Base-by-base conservation (phyloP, 2,888 invertebrate genomes). In the Auanema freiburgensis region DNA sequence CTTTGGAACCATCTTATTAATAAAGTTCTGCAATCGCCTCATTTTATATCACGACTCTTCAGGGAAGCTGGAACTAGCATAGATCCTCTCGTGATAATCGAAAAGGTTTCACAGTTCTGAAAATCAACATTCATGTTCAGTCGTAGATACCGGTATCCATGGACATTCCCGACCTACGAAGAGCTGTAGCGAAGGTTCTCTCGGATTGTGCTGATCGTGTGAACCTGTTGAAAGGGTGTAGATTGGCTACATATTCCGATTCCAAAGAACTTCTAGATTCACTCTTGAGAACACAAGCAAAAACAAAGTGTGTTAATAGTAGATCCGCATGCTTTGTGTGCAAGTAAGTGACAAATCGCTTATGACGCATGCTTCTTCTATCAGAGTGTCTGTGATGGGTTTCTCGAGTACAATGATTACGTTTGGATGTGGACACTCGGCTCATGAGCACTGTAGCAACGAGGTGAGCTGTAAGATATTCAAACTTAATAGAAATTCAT, bases 201-300 rank as follows among this genome's bases (percentile, higher is more conserved):
- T 91, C 91, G 79, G 97, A 97, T 84, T 96, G 93, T 85, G 92
- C 92, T 83, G 87, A 95, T 65, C 94, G 71, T 56, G 73, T 74
- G 10, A 64, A 69, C 10, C 59, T 70, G 11, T 64, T 69, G 42
- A 55, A 59, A 33, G 64, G 66, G 18, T 63, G 63, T 52, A 12
- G 57, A 14, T 14, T 14, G 40, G 57, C 63, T 14, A 63, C 63
- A 8, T 51, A 57, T 24, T 57, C 65, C 6, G 67, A 67, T 53
- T 56, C 61, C 1, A 41, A 44, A 21, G 21, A 55, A 24, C 62
- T 67, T 12, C 52, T 67, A n/a, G 44, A 24, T 16, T 25, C 53
- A 16, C 55, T 67, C 56, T 41, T 67, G 33, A 24, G 40, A 4
- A 43, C 54, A 25, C 49, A 63, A 14, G 41, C 41, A 43, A n/a